phyloP scores from a whole-genome alignment of 53 echinoderm and acorn worm genomes.

The Henricia sp. region DNA sequence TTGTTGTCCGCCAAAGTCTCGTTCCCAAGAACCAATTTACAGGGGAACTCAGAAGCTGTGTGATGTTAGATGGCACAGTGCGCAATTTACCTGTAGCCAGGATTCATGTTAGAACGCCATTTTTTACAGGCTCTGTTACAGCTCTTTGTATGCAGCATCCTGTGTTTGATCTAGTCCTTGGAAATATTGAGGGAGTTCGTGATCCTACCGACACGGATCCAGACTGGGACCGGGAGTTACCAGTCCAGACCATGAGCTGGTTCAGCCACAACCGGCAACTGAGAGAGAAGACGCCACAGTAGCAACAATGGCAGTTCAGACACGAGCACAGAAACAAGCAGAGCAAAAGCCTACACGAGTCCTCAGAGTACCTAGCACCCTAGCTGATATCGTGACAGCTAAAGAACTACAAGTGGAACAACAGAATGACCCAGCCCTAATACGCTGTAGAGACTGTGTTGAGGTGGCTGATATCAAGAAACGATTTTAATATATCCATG shows the following conservation, averaged over 20 bases:
- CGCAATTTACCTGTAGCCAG: slow-evolving; percentile 35
- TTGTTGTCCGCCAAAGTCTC: slow-evolving; percentile 39
- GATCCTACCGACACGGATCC: neutral
- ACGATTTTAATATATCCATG: too few species aligned
- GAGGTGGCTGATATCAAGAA: neutral
- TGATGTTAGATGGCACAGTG: slow-evolving; percentile 23
- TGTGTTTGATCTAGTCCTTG: slow-evolving; percentile 45
- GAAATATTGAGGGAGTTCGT: slow-evolving; percentile 35
- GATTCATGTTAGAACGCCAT: slow-evolving; percentile 60
- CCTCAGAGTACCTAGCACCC: slow-evolving; percentile 21
- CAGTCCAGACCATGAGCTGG: neutral
- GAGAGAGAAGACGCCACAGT: neutral
- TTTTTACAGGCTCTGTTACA: slow-evolving; percentile 49
- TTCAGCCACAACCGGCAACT: neutral
- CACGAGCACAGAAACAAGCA: slow-evolving; percentile 36
- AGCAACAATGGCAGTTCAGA: slow-evolving; percentile 34
- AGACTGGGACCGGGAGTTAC: neutral
- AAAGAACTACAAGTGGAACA: neutral
- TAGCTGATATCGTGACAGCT: neutral
- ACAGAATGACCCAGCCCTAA: neutral
- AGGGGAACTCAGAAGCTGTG: slow-evolving; percentile 22
- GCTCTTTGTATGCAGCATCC: slow-evolving; percentile 66
- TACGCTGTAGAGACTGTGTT: neutral
- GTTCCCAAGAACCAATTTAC: slow-evolving; percentile 12
- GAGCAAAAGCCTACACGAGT: neutral